phyloP scores from a whole-genome alignment of 1,140 invertebrate species.

The Medauroidea extradentata region DNA sequence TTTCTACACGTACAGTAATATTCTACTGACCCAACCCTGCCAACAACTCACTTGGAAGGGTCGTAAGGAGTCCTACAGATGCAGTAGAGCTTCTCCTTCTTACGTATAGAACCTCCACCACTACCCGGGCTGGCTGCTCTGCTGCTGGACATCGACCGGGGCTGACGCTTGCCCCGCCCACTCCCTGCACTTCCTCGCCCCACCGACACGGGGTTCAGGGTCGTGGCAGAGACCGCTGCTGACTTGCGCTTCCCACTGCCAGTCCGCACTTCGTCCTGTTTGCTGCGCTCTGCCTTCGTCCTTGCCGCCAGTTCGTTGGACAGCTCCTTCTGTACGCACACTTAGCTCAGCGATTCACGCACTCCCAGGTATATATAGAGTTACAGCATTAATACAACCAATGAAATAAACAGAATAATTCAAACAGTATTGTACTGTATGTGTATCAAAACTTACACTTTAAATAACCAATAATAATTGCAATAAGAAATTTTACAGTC shows the following conservation, averaged over 20 bases:
- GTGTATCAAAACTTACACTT: too few relatives aligned
- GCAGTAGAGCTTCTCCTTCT: constrained; percentile 86
- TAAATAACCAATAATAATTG: too few relatives aligned
- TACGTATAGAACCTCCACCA: not conserved
- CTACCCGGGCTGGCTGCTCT: not conserved
- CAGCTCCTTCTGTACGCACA: constrained; percentile 57
- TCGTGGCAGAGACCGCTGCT: constrained; percentile 45
- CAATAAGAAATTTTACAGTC: too few relatives aligned
- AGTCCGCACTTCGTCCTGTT: constrained; percentile 62
- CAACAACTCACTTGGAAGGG: constrained; percentile 76
- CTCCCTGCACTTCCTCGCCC: not conserved
- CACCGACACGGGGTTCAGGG: constrained; percentile 37
- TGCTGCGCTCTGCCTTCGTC: constrained; percentile 62
- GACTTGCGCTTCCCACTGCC: constrained; percentile 55
- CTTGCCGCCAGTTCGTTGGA: constrained; percentile 50
- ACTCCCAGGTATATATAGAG: too few relatives aligned
- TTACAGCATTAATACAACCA: too few relatives aligned
- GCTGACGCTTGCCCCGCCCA: constrained; percentile 2
- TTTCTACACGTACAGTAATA: too few relatives aligned
- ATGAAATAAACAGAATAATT: too few relatives aligned
- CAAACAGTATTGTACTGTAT: too few relatives aligned
- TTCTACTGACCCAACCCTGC: too few relatives aligned
- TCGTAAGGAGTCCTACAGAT: constrained; percentile 93
- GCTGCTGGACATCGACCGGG: not conserved
- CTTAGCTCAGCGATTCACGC: not conserved